Conservation (phyloP, 2,888 invertebrate species). For the Sepioteuthis lessoniana region DNA sequence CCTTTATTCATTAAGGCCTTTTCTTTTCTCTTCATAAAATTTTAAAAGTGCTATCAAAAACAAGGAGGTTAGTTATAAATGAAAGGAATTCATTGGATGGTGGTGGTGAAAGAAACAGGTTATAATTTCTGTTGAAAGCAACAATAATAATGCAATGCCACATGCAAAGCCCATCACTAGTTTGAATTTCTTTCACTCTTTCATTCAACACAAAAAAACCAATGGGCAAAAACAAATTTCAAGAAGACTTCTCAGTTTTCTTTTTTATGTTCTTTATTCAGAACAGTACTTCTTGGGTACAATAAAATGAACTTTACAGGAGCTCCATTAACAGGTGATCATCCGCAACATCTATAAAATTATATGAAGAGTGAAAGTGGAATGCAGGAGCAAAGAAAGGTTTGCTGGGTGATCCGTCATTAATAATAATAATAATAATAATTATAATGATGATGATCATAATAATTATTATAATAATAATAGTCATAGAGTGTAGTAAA, state of each 20-base stretch:
- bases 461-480: not conserved
- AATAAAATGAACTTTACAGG: slow-evolving; percentile 39
- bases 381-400: slow-evolving; percentile 44
- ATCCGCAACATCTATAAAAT: slow-evolving; percentile 46
- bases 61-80: not conserved
- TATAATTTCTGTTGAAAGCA: not conserved
- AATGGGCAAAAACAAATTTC: not conserved
- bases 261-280: slow-evolving; percentile 43
- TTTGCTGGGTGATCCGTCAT: not conserved
- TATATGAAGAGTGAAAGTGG: slow-evolving; percentile 39
- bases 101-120: not conserved
- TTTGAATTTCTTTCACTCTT: not conserved
- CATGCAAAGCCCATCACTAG: not conserved
- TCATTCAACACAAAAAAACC: not conserved
- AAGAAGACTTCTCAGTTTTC: not conserved
- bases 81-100: not conserved
- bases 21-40: not conserved
- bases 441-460: not conserved
- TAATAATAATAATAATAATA: not conserved
- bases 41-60: not conserved
- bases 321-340: slow-evolving; percentile 6
- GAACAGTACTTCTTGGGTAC: slow-evolving; percentile 46
- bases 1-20: not conserved
- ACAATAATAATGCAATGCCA: not conserved
- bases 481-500: no score